Evolutionary conservation across 2,888 invertebrate genomes (phyloP), one percentile per base, ranked within the genome.

Genomic region (Anthophora plumipes): DNA sequence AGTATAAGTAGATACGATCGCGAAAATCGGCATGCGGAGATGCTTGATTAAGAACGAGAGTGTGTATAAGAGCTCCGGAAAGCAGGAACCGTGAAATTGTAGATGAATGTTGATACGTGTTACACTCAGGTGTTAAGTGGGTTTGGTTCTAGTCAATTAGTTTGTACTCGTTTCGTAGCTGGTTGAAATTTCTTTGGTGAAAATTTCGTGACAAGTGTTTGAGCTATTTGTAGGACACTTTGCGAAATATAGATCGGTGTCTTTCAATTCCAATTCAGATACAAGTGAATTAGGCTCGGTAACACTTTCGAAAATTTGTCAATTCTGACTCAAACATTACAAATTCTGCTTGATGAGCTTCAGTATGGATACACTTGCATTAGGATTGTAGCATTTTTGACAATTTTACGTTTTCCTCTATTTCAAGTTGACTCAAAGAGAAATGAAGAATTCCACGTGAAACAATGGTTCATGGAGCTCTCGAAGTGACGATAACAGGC

Each of bases 401-500:
- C 1, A 31, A 31, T 31, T 31, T 31, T 31, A 1, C 31, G 4
- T 1, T 31, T 31, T 31, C 31, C 31, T 3, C 31, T 31, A 31
- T 4, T 31, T 4, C 2, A 31, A 31, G 4, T 31, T 31, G 31
- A 4, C 4, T n/a, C n/a, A n/a, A n/a, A 31, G 4, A 31, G 4
- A 31, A 31, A 31, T 3, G 31, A 31, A 31, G 4, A 31, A 31
- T 31, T 31, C 31, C 31, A 31, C 31, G 2, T 6, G 0, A 12
- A 43, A 43, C 43, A 43, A 43, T 4, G 11, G 12, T 55, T 4
- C 17, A 17, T 4, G 14, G 9, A 20, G 66, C 0, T 11, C 17
- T n/a, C 4, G 1, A 22, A 17, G 22, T 39, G 41, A 52, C 61
- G 83, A 80, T 76, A 81, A 77, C 64, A 55, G 68, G 52, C 63